Conservation (phyloP, 2,113 vertebrate genomes). For the Antennarius striatus region DNA sequence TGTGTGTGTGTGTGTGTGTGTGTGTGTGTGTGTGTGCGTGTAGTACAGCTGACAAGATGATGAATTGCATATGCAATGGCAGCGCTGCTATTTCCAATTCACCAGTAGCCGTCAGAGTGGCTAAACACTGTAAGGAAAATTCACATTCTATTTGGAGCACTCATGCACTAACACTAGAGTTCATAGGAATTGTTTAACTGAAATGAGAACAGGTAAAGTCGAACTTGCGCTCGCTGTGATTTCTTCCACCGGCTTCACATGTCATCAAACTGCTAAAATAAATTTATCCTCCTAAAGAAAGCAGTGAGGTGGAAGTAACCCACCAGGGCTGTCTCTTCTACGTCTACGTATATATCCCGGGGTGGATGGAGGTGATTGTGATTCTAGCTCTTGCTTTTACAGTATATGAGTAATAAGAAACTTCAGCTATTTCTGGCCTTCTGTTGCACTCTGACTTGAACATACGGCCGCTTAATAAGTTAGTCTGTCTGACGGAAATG, state of each 20-base stretch:
- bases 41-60: slow-evolving; percentile 47
- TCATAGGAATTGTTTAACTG: slow-evolving; percentile 8
- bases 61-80: slow-evolving; percentile 46
- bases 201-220: slow-evolving; percentile 30
- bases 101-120: slow-evolving; percentile 2
- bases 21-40: too few species aligned
- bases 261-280: neutral
- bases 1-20: too few species aligned
- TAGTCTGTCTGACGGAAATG: slow-evolving; percentile 34
- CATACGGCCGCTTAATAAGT: slow-evolving; percentile 4
- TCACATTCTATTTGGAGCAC: slow-evolving; percentile 14
- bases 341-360: slow-evolving; percentile 23
- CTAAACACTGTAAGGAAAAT: slow-evolving; percentile 12
- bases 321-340: neutral
- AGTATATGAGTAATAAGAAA: slow-evolving; percentile 37
- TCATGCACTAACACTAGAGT: slow-evolving; percentile 31
- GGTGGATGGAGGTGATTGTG: slow-evolving; percentile 40
- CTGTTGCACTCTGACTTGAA: slow-evolving; percentile 17
- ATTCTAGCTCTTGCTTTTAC: slow-evolving; percentile 38
- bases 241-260: slow-evolving; percentile 1
- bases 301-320: slow-evolving; percentile 9
- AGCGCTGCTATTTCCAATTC: slow-evolving; percentile 29
- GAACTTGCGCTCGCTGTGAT: slow-evolving; percentile 10
- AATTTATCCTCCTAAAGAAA: slow-evolving; percentile 1
- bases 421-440: slow-evolving; percentile 40